Evolutionary conservation across 2,797 vertebrate species (phyloP), one percentile per base, ranked within the genome.

Genomic region (Sebastes umbrosus): DNA sequence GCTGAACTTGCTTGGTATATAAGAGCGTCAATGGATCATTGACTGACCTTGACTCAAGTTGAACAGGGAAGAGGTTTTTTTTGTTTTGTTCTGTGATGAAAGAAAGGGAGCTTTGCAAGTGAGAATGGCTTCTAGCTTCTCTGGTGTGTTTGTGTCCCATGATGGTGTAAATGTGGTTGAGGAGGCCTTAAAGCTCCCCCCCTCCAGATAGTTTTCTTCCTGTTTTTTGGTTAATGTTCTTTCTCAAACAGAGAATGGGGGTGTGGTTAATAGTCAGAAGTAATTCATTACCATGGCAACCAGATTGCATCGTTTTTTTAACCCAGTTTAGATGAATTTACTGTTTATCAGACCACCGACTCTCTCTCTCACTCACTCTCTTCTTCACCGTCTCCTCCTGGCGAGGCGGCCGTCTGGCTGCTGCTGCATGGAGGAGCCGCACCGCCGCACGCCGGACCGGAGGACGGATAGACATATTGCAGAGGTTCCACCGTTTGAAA

Each of bases 401-500:
- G 39, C 0, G 14, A 16, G 39, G 39, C 39, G 39, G 39, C 0
- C 0, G 13, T 43, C 39, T 43, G 39, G 0, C 39, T 43, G 13
- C 14, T 43, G 39, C 39, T 43, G 39, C 0, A 0, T 14, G 14
- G 5, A 43, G 39, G 39, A 43, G 39, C 13, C 39, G 0, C 39
- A 43, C 39, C 0, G 39, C 39, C 39, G 12, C 0, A 34, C 32
- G 32, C 32, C 32, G 32, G 32, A 13, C 0, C 36, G 12, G 36
- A 39, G 12, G 36, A 39, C 12, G 36, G 36, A 39, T 14, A 39
- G 36, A 39, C 36, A 39, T 39, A 36, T 0, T 39, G 12, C 36
- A 39, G 36, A 39, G 36, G 36, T 39, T 39, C 36, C 36, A 0
- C 0, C 0, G 36, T 39, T 39, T 39, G 36, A 39, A 0, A 39